Evolutionary conservation across 1,140 invertebrate genomes (phyloP).

Genomic region (Rhizoglyphus robini): DNA sequence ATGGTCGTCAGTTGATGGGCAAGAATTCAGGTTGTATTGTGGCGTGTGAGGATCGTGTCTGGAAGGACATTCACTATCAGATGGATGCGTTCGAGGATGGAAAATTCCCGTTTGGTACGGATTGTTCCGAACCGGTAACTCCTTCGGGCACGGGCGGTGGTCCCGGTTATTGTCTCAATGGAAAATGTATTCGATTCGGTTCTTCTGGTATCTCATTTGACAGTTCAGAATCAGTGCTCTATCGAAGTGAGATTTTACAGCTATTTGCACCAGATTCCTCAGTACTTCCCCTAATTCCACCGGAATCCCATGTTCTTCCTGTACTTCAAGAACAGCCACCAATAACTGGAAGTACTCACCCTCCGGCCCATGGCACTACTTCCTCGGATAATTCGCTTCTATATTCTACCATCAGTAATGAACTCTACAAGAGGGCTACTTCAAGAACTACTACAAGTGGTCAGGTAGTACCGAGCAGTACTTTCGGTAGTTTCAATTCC

Average conservation of each 20-base stretch:
- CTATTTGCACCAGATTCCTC: constrained; percentile 6
- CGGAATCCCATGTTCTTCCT: too few species aligned
- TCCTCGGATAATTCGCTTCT: background rate
- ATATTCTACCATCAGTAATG: constrained; percentile 1
- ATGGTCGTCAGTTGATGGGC: constrained; percentile 24
- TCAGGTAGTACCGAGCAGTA: too few species aligned
- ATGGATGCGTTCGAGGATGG: constrained; percentile 29
- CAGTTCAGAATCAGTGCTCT: constrained; percentile 13
- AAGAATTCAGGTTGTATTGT: constrained; percentile 26
- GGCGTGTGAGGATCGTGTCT: constrained; percentile 27
- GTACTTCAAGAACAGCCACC: too few species aligned
- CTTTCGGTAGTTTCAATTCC: too few species aligned
- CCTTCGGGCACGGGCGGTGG: background rate
- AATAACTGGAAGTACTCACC: too few species aligned
- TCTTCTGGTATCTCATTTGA: constrained; percentile 15
- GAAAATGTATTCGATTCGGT: constrained; percentile 25
- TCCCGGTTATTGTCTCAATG: constrained; percentile 27
- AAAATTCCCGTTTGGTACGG: constrained; percentile 28
- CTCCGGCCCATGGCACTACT: too few species aligned
- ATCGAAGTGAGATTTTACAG: constrained; percentile 9
- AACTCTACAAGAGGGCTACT: background rate
- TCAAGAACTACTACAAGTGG: too few species aligned
- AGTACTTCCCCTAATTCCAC: background rate
- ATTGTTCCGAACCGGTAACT: constrained; percentile 23
- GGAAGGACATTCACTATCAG: constrained; percentile 28